phyloP scores from a whole-genome alignment of 2,797 vertebrate genomes.

The Hyperoplus immaculatus region DNA sequence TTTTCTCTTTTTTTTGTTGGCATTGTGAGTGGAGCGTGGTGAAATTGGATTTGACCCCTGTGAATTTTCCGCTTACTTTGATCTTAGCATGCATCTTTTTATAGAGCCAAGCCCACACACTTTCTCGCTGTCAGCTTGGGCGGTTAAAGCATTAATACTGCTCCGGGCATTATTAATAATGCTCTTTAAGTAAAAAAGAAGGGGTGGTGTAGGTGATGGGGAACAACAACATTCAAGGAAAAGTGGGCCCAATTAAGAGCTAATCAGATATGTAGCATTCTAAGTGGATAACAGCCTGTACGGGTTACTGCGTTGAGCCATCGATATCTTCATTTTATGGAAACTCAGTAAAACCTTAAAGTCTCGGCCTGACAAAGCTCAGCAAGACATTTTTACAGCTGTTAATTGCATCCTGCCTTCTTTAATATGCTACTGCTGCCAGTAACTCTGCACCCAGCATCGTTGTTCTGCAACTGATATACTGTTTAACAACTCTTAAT shows the following conservation, averaged over 20 bases:
- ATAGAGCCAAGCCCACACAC: slow-evolving; percentile 30
- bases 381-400: slow-evolving; percentile 17
- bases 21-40: slow-evolving; percentile 42
- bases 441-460: slow-evolving; percentile 15
- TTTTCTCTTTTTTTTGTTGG: neutral
- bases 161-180: slow-evolving; percentile 59
- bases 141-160: slow-evolving; percentile 34
- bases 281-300: slow-evolving; percentile 46
- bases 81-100: slow-evolving; percentile 45
- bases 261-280: slow-evolving; percentile 34
- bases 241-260: slow-evolving; percentile 41
- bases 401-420: slow-evolving; percentile 18
- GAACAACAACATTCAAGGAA: slow-evolving; percentile 42
- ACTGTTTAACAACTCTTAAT: slow-evolving; percentile 3
- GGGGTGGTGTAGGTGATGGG: slow-evolving; percentile 29
- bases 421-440: slow-evolving; percentile 30
- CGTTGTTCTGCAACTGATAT: slow-evolving; percentile 33
- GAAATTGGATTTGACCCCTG: slow-evolving; percentile 63
- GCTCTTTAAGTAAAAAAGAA: slow-evolving; percentile 52
- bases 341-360: neutral
- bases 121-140: slow-evolving; percentile 30
- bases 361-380: slow-evolving; percentile 14
- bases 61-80: slow-evolving; percentile 60
- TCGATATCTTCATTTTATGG: slow-evolving; percentile 17
- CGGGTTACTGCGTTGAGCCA: slow-evolving; percentile 26